Base-by-base conservation (phyloP, 2,888 invertebrate genomes). In the Choristoneura rosaceana region DNA sequence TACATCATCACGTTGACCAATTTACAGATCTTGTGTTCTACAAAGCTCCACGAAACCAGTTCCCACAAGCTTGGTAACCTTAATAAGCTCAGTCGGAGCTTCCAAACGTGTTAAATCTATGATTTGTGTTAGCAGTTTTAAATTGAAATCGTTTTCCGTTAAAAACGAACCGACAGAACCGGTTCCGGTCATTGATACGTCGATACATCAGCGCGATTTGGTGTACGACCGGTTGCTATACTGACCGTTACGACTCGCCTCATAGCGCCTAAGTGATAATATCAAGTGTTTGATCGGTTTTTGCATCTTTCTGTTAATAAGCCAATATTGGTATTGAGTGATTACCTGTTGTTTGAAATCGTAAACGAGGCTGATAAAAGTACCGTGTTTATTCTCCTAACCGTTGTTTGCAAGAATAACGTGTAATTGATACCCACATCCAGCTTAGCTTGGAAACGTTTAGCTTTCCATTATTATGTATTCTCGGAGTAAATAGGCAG, bases 191-290 rank as follows among this genome's bases (percentile, higher is more conserved):
- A 85, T 85, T 85, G 83, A 85, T 83, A 78, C 81, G 78, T 81
- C 77, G 78, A 79, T 79, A 78, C 64, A 76, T 71, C 70, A 74
- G 71, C 75, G 74, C 82, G 84, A 85, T 85, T 82, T 78, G 78
- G 70, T 73, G 74, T 74, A 58, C 77, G 86, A 91, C 92, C 85
- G 82, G 90, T 90, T 83, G 70, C 55, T 7, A 65, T 63, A 67
- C 67, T 75, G 84, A 89, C 92, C 91, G 92, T 92, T 91, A 90
- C 90, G 85, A 82, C 82, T 84, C 81, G 81, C 81, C 80, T 81
- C 82, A 83, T 84, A 85, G 82, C 84, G 76, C 76, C 78, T 82
- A 78, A 76, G 76, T 78, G 87, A 82, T 88, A 86, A 86, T 79
- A 85, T 79, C 76, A 78, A 79, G 79, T 80, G 80, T 83, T 83